These are phyloP conservation scores for Habropoda laboriosa DNA, from an alignment of 1,140 invertebrate genomes.

Conservation along the genomic window DNA sequence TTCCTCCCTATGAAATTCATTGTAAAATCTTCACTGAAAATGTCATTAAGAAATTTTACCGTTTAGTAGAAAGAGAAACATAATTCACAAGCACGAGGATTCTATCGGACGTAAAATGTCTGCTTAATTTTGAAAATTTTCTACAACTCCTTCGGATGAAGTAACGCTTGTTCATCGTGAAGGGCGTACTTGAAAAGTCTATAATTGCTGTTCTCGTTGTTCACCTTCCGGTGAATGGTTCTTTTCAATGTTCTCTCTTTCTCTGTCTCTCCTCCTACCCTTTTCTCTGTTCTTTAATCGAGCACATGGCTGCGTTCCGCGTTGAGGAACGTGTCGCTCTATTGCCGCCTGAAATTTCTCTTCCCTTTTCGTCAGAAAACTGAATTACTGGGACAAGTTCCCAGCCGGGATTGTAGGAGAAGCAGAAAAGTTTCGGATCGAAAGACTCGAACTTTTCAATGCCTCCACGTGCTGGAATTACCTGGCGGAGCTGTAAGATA, in stretches of 20 bases:
- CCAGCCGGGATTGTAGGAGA: slow-evolving; percentile 24
- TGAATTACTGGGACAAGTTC: slow-evolving; percentile 42
- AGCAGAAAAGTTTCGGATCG: slow-evolving; percentile 21
- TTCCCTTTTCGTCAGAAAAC: slow-evolving; percentile 16
- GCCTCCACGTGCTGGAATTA: slow-evolving; percentile 29
- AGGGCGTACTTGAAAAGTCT: not conserved
- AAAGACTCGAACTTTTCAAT: slow-evolving; percentile 32
- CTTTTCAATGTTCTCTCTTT: not conserved
- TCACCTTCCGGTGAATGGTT: not conserved
- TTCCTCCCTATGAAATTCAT: too few relatives aligned
- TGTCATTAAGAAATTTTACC: too few relatives aligned
- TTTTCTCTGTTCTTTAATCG: slow-evolving; percentile 25
- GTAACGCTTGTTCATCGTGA: not conserved
- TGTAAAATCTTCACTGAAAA: too few relatives aligned
- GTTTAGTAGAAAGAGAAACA: too few relatives aligned
- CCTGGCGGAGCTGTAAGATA: not conserved
- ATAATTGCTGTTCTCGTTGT: slow-evolving; percentile 19
- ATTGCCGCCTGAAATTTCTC: slow-evolving; percentile 22
- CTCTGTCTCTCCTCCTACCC: too few relatives aligned
- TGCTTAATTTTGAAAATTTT: too few relatives aligned
- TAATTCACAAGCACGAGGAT: too few relatives aligned
- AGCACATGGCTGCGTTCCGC: not conserved
- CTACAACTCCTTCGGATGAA: not conserved
- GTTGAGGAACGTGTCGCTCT: not conserved
- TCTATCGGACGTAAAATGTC: too few relatives aligned